These are phyloP conservation scores for Corvus cornix DNA, from an alignment of 2,113 vertebrate genomes.

Conservation along the genomic window DNA sequence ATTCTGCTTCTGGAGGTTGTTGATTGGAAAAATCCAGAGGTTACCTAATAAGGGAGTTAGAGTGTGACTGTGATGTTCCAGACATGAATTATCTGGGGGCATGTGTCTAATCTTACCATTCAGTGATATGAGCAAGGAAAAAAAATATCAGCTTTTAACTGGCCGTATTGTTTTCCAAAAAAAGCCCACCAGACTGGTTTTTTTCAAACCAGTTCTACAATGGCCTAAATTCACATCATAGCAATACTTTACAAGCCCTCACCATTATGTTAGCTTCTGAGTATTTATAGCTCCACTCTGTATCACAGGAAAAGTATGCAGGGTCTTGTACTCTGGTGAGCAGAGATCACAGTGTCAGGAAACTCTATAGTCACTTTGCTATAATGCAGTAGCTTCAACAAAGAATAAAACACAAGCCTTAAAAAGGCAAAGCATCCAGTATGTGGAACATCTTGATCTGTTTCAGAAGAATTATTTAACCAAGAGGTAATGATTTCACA, in stretches of 20 bases:
- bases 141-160: background rate
- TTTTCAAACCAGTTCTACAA: background rate
- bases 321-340: background rate
- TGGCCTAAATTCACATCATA: background rate
- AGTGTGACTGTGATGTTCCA: background rate
- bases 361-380: background rate
- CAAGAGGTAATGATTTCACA: background rate
- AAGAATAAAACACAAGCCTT: background rate
- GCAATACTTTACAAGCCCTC: background rate
- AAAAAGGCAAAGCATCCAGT: background rate
- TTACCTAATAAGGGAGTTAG: background rate
- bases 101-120: background rate
- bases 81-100: background rate
- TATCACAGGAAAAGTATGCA: constrained; percentile 12
- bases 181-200: background rate
- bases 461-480: background rate
- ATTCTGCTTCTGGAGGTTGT: background rate
- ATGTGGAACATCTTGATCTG: background rate
- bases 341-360: background rate
- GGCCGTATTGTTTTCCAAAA: background rate
- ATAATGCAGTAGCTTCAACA: background rate
- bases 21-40: background rate
- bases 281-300: constrained; percentile 17
- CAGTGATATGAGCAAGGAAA: background rate
- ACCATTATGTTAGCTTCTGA: background rate